Conservation (phyloP, 2,797 vertebrate species). For the Balearica regulorum region DNA sequence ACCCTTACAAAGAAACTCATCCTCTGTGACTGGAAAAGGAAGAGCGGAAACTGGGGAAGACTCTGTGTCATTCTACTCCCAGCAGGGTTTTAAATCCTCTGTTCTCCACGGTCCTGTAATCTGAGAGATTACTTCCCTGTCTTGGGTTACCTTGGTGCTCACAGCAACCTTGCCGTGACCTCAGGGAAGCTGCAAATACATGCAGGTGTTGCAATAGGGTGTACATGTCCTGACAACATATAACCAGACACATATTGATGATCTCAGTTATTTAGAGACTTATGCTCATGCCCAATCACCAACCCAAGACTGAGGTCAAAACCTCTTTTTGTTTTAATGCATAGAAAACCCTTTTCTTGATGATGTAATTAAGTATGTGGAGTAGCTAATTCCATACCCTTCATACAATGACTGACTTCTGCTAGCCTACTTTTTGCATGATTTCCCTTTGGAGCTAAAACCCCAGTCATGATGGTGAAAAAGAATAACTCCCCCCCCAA, state of each 20-base stretch:
- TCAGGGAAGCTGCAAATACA: background rate
- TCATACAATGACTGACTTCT: background rate
- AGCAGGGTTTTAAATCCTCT: background rate
- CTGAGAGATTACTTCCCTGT: background rate
- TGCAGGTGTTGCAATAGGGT: background rate
- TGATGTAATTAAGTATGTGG: background rate
- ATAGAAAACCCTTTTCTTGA: background rate
- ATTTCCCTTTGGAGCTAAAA: constrained; percentile 74
- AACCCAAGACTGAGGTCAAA: background rate
- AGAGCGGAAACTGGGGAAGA: background rate
- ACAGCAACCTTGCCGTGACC: background rate
- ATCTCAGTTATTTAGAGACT: background rate
- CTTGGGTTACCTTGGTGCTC: background rate
- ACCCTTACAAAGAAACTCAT: background rate
- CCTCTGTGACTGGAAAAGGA: background rate
- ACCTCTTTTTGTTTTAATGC: background rate
- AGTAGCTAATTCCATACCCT: constrained; percentile 16
- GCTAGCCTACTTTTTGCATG: constrained; percentile 66
- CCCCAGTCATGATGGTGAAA: constrained; percentile 46
- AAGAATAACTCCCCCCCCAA: background rate
- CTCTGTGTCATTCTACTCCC: background rate
- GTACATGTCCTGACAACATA: background rate
- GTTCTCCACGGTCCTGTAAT: fast-evolving
- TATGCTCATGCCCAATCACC: background rate
- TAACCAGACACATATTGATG: background rate